Evolutionary conservation across 2,888 invertebrate genomes (phyloP), one percentile per base, ranked within the genome.

Genomic region (Agrilus biguttatus): DNA sequence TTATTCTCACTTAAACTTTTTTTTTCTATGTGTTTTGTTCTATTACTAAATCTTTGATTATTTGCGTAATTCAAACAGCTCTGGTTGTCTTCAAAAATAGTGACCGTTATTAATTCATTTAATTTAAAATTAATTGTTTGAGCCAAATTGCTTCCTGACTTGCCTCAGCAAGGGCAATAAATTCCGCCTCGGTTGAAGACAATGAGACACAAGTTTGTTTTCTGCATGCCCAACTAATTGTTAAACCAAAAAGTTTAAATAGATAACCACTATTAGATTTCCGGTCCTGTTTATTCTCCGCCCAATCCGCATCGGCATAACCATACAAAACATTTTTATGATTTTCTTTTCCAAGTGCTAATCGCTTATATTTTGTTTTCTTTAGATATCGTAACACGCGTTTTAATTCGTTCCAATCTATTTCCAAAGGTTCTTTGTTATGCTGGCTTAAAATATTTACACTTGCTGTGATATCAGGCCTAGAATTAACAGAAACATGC

Each of bases 221-320:
- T n/a, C 45, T 40, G 39, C 54, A 52, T 12, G 44, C 36, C 59
- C 60, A 59, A 40, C 50, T 54, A 2, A 59, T 49, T 33, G 48
- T 49, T 5, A n/a, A n/a, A n/a, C 50, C 50, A 36, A 39, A 37
- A 21, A 50, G 41, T 14, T 41, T 28, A 28, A 55, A 56, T 17
- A 60, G 5, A 36, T 53, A 55, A 10, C 59, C 59, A 37, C 53
- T 58, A 42, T 54, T 56, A 8, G 57, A 61, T 42, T 58, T 59
- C 36, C 58, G 35, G 35, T 53, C 51, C 5, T 12, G 23, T 34
- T 46, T 45, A 40, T 59, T 49, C 36, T 59, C 53, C 8, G 57
- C 59, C 58, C 56, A 60, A 49, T 55, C 53, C 33, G 59, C 59
- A 46, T 62, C 62, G 57, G 53, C 53, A 47, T 54, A 60, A 33